Base-by-base conservation (phyloP, 2,797 vertebrate species). In the Squalus acanthias region DNA sequence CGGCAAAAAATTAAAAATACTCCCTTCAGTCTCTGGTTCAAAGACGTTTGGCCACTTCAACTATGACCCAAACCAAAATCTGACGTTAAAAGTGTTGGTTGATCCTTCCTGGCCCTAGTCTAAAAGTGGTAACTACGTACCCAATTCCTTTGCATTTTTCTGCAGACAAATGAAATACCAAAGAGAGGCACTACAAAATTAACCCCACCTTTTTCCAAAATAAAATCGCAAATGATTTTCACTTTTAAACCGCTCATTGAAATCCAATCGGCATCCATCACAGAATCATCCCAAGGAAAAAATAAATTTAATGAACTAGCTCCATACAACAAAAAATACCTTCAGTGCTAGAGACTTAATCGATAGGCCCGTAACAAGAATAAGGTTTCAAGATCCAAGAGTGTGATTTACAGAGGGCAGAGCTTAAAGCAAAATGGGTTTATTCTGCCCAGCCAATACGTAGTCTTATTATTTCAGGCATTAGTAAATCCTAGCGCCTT, bases 361-460 rank as follows among this genome's bases (percentile, higher is more conserved):
- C 63, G 91, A 93, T 69, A 93, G 91, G 91, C n/a, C 91, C 63
- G 39, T 67, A 63, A 39, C 76, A 79, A 13, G 76, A 79, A 79
- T n/a, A n/a, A 13, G 76, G 12, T 10, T 79, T 33, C 60, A 92
- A 65, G 60, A 39, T 67, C 89, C 33, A 57, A 67, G 89, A 9
- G 33, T 63, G 29, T 2, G 33, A n/a, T 92, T 7, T 22, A 92
- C 89, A n/a, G 65, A 8, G n/a, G 57, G 53, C 53, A 63, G 5
- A 63, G 60, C 60, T 65, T 3, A 65, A 65, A 65, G 65, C 17
- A 6, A 65, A 65, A 67, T 39, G 60, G 33, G 60, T 92, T 22
- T 20, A 65, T 65, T 10, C 60, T 92, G n/a, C 17, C 60, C 33
- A 82, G 13, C 76, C 29, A 79, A 10, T 13, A n/a, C 76, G 74